phyloP scores from a whole-genome alignment of 1,140 invertebrate genomes.

The Ladona fulva region DNA sequence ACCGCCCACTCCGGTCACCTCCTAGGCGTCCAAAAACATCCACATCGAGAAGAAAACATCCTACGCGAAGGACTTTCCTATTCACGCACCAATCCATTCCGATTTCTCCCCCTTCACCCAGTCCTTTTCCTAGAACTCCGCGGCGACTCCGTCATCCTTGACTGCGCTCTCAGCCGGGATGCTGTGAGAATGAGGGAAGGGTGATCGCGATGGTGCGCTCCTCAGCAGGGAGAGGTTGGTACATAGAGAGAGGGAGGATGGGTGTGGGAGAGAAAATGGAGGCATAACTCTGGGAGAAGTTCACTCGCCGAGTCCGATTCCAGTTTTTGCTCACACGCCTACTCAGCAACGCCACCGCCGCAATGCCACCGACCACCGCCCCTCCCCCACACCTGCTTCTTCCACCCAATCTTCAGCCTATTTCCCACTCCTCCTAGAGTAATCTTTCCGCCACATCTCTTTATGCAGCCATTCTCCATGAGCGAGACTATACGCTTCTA shows the following conservation, averaged over 20 bases:
- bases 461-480: background rate
- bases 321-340: conserved; percentile 3
- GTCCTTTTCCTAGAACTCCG: background rate
- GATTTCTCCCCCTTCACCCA: background rate
- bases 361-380: background rate
- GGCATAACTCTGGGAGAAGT: background rate
- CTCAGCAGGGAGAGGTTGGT: background rate
- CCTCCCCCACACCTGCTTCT: background rate
- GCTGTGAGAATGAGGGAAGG: background rate
- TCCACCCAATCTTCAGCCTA: background rate
- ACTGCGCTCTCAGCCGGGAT: background rate
- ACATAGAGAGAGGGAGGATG: background rate
- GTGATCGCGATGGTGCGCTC: background rate
- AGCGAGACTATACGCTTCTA: background rate
- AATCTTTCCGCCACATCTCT: background rate
- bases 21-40: background rate
- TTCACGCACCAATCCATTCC: background rate
- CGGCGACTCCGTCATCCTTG: background rate
- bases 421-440: background rate
- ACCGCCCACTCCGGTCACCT: no score
- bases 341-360: background rate
- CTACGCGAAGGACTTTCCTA: background rate
- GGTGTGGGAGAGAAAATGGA: background rate
- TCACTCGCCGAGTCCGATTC: background rate
- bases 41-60: background rate